These are phyloP conservation scores for Alligator mississippiensis DNA, from an alignment of 2,113 vertebrate genomes.

Conservation along the genomic window DNA sequence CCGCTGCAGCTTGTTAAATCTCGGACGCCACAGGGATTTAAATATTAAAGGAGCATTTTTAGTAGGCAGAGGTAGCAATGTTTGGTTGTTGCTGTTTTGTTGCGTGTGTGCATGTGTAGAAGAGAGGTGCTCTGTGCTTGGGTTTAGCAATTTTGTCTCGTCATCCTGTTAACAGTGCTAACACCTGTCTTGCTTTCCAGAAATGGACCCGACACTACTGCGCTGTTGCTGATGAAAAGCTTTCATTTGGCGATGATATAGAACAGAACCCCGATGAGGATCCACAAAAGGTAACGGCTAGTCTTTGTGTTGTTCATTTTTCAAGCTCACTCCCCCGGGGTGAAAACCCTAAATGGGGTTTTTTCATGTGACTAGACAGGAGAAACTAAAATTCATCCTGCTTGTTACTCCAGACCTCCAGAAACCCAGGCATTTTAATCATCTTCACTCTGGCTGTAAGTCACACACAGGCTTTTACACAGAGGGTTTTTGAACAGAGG, in stretches of 20 bases:
- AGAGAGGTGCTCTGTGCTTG: not conserved
- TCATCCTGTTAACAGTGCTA: not conserved
- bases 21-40: not conserved
- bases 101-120: not conserved
- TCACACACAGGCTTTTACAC: not conserved
- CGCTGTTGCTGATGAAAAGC: constrained; percentile 89
- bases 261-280: constrained; percentile 85
- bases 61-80: not conserved
- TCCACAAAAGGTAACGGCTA: constrained; percentile 63
- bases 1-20: not conserved
- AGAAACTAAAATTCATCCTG: not conserved
- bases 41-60: not conserved
- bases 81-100: not conserved
- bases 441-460: not conserved
- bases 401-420: not conserved
- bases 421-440: not conserved
- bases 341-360: not conserved
- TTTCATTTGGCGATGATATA: constrained; percentile 94
- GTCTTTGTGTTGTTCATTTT: not conserved
- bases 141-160: not conserved
- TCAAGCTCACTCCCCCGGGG: not conserved
- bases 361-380: not conserved
- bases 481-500: not conserved
- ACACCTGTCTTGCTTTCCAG: constrained; percentile 70
- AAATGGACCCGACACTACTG: constrained; percentile 96